Percentiles rank a stretch among this genome's conserved stretches.
Conservation (phyloP, 2,113 vertebrate species). For the Amazona vittata region DNA sequence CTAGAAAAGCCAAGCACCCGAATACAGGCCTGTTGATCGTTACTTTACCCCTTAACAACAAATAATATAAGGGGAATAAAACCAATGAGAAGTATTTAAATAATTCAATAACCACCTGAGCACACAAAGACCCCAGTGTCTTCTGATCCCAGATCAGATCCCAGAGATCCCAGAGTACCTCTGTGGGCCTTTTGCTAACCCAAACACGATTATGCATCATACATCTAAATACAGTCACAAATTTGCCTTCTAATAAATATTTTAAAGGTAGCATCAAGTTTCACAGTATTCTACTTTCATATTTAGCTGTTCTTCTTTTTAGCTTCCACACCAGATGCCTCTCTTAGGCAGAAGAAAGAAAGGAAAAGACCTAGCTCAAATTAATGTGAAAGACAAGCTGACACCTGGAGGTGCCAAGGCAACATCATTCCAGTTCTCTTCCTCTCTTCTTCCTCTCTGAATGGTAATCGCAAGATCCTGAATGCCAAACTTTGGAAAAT, state of each 20-base stretch:
- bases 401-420: conserved; percentile 49
- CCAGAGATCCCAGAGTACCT: neutral
- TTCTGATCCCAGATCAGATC: neutral
- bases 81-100: neutral
- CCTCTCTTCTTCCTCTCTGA: conserved; percentile 47
- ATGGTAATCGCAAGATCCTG: conserved; percentile 20
- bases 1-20: accelerated
- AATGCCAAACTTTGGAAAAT: conserved; percentile 51
- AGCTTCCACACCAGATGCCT: neutral
- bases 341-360: neutral
- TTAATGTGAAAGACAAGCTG: conserved; percentile 5
- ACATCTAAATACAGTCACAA: conserved; percentile 5
- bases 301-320: neutral
- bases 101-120: neutral
- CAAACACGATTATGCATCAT: conserved; percentile 21
- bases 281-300: neutral
- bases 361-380: neutral
- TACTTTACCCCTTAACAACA: neutral
- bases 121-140: neutral
- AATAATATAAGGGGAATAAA: neutral
- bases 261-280: conserved; percentile 17
- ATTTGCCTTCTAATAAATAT: conserved; percentile 40
- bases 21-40: neutral
- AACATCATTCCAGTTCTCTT: conserved; percentile 48
- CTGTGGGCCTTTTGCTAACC: conserved; percentile 12